Evolutionary conservation across 2,797 vertebrate species (phyloP).

Genomic region (Enteromius treurensis): DNA sequence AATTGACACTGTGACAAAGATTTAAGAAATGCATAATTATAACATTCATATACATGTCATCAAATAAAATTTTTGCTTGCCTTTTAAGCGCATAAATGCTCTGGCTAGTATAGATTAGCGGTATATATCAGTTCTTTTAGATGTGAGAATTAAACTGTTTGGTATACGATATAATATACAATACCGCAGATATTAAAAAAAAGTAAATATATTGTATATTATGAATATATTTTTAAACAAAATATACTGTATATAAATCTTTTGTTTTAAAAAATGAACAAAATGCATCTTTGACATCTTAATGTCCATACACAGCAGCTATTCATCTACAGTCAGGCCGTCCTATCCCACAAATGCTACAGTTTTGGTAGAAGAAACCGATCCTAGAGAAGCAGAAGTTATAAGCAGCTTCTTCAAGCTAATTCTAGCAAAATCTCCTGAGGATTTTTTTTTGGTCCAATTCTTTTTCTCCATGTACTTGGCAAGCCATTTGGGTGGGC

Average conservation of each 20-base stretch:
- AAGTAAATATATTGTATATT: too few relatives aligned
- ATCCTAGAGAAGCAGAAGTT: background rate
- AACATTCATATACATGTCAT: background rate
- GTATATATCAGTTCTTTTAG: too few relatives aligned
- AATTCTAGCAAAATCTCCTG: background rate
- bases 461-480: background rate
- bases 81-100: background rate
- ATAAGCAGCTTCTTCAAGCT: background rate
- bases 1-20: background rate
- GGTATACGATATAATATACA: background rate
- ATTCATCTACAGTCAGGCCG: background rate
- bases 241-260: too few relatives aligned
- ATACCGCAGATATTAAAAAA: background rate
- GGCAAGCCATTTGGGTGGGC: constrained; percentile 1
- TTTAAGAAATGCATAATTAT: background rate
- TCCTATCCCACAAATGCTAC: background rate
- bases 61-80: too few relatives aligned
- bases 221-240: too few relatives aligned
- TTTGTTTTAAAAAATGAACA: too few relatives aligned
- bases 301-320: background rate
- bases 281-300: too few relatives aligned
- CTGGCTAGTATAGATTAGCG: too few relatives aligned
- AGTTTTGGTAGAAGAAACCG: background rate
- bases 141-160: background rate
- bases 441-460: background rate